Evolutionary conservation across 2,113 vertebrate species (phyloP).

Genomic region (Petromus typicus): DNA sequence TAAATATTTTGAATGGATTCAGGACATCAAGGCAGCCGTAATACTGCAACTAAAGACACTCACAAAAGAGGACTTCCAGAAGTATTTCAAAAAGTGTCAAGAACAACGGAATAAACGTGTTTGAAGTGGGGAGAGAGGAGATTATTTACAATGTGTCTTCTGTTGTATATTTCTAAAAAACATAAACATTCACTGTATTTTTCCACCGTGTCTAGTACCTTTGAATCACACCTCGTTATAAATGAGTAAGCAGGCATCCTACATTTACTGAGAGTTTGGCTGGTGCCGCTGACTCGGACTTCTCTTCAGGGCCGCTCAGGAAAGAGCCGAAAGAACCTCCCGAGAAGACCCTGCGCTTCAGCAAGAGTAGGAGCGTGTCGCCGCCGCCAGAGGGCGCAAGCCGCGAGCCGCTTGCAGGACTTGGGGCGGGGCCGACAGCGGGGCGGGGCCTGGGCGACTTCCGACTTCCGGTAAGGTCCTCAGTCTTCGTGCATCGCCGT

Average conservation of each 20-base stretch:
- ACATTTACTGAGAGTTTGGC: neutral
- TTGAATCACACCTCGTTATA: neutral
- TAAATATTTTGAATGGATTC: neutral
- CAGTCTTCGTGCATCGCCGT: slow-evolving; percentile 24
- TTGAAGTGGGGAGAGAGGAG: neutral
- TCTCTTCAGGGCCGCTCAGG: neutral
- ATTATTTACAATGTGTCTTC: neutral
- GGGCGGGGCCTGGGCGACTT: slow-evolving; percentile 29
- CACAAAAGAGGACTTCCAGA: neutral
- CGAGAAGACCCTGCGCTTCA: neutral
- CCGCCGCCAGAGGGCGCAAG: slow-evolving; percentile 8
- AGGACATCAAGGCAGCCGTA: neutral
- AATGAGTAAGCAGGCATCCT: neutral
- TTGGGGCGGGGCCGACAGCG: neutral
- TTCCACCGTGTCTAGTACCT: neutral
- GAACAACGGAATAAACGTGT: neutral
- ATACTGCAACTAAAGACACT: neutral
- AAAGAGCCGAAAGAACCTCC: neutral
- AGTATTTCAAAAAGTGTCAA: neutral
- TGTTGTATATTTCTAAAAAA: neutral
- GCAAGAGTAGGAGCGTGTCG: fast-evolving
- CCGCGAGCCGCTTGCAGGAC: fast-evolving
- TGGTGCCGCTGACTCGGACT: neutral
- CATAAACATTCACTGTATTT: neutral
- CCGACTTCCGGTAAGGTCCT: slow-evolving; percentile 58